Evolutionary conservation across 2,797 vertebrate species (phyloP), one percentile per base, ranked within the genome.

Genomic region (Mico argentatus): DNA sequence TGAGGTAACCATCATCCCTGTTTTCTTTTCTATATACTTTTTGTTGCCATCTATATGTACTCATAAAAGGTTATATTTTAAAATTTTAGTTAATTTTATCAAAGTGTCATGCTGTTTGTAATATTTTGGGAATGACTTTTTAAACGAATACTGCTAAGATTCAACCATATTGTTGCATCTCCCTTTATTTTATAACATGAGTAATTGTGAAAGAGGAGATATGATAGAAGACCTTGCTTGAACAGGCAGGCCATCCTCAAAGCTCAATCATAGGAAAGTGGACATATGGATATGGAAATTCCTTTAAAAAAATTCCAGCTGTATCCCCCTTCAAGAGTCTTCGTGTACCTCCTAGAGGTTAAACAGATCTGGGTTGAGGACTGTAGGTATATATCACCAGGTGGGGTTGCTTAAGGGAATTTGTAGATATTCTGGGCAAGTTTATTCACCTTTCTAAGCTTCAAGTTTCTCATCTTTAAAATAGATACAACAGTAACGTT

Each of bases 381-480:
- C 26, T 93, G 11, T 11, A 95, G 83, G 70, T 44, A 36, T 88
- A 9, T 82, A 86, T 85, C 30, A 93, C 27, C 50, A 96, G 76
- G 61, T 95, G 88, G 87, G 57, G 81, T 96, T 96, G 55, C 73
- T 90, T 88, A 92, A 95, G 87, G 85, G 59, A 94, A 89, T 96
- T 87, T 94, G 7, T 92, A 95, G 92, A 94, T 97, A 96, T 95
- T 98, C 96, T 98, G 97, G 98, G 97, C 98, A 98, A 97, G 97
- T 98, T 98, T 96, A 94, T 97, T 98, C 97, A 98, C 97, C 96
- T 97, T 97, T 98, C 91, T 86, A 96, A 95, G 97, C 96, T 86
- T 97, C 90, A 91, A 55, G 97, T 96, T 98, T 96, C 92, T 97
- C 57, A 96, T 84, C 88, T 97, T 90, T 96, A 97, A 96, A 94